Evolutionary conservation across 1,140 invertebrate species (phyloP).

Genomic region (Papilio polyxenes): DNA sequence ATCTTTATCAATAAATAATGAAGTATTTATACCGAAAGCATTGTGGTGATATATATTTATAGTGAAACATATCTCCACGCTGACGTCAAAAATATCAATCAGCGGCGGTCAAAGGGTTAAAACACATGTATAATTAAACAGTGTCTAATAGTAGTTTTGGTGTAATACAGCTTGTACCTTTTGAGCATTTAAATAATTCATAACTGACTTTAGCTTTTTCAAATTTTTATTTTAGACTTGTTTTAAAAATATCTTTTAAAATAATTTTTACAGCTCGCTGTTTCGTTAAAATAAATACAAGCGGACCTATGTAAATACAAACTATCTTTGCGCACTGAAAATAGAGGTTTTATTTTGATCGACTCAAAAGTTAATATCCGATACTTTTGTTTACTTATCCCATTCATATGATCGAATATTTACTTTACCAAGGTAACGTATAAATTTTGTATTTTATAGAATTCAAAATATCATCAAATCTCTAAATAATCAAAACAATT

Average conservation of each 20-base stretch:
- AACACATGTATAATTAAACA: too few species aligned
- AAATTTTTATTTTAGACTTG: not conserved
- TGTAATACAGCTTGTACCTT: not conserved
- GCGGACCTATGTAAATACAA: not conserved
- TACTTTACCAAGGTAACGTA: not conserved
- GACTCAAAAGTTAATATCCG: not conserved
- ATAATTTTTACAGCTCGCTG: not conserved
- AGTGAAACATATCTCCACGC: too few species aligned
- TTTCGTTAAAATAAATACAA: not conserved
- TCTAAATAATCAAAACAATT: too few species aligned
- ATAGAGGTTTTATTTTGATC: not conserved
- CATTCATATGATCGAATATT: not conserved
- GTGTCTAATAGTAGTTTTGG: too few species aligned
- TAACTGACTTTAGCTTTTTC: too few species aligned
- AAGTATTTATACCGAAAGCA: too few species aligned
- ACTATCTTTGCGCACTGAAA: not conserved
- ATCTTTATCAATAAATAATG: too few species aligned
- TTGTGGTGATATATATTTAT: too few species aligned
- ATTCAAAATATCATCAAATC: too few species aligned
- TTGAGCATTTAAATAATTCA: not conserved
- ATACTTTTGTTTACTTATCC: conserved; percentile 6
- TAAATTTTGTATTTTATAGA: not conserved
- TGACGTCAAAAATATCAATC: too few species aligned
- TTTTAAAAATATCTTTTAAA: not conserved
- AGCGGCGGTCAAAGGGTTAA: too few species aligned